Evolutionary conservation across 2,888 invertebrate genomes (phyloP).

Genomic region (Aphodius sticticus): DNA sequence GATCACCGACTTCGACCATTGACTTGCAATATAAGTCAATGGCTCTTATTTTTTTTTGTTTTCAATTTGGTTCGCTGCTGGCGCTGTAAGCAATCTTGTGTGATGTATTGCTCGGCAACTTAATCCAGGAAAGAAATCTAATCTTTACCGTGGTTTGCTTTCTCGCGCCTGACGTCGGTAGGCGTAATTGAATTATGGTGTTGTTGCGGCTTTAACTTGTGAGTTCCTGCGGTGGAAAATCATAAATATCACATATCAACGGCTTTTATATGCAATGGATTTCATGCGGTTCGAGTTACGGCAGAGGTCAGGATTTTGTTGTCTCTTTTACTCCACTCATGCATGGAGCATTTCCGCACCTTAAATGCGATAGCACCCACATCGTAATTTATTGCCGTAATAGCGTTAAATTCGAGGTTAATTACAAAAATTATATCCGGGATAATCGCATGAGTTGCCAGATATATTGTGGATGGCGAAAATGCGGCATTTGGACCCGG

Average conservation of each 20-base stretch:
- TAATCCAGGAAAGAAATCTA: neutral
- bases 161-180: neutral
- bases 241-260: neutral
- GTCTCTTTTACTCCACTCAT: neutral
- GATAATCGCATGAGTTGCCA: neutral
- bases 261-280: neutral
- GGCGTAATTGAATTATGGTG: neutral
- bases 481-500: neutral
- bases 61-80: no score
- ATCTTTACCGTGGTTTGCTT: neutral
- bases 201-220: neutral
- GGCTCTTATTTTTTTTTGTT: neutral
- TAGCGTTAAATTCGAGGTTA: neutral
- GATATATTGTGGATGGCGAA: neutral
- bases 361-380: neutral
- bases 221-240: neutral
- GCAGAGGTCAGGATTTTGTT: neutral
- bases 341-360: neutral
- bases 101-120: neutral
- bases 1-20: no score
- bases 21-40: neutral
- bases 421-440: constrained; percentile 4
- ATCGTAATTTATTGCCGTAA: neutral
- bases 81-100: neutral
- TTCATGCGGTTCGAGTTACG: neutral